A percentile compares a stretch with the other conserved stretches of the same genome.
These are phyloP conservation scores for Oncorhynchus mykiss DNA, from an alignment of 2,113 vertebrate species.

Conservation along the genomic window DNA sequence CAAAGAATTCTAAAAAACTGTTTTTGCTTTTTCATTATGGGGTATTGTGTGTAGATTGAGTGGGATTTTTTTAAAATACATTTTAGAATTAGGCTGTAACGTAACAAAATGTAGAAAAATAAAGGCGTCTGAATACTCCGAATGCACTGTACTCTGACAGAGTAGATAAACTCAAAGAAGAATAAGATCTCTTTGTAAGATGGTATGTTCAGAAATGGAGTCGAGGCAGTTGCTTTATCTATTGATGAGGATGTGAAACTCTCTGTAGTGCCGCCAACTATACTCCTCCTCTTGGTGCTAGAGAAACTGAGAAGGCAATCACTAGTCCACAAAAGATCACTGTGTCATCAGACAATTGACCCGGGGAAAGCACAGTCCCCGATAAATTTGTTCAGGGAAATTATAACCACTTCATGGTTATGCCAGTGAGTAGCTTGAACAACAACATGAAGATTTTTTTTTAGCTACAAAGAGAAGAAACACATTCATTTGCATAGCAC, in stretches of 20 bases:
- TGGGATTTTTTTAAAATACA: no score
- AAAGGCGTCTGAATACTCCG: no score
- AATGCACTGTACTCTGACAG: no score
- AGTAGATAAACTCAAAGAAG: conserved; percentile 27
- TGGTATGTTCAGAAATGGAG: neutral
- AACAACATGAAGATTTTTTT: neutral
- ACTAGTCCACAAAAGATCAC: conserved; percentile 1
- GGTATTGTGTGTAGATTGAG: no score
- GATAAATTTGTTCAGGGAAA: neutral
- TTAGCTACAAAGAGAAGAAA: neutral
- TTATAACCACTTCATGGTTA: neutral
- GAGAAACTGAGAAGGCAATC: no score
- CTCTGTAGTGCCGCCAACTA: neutral
- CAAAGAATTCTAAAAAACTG: no score
- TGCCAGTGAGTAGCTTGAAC: neutral
- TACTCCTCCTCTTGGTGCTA: neutral
- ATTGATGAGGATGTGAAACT: conserved; percentile 44
- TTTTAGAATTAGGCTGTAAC: no score
- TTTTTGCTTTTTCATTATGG: no score
- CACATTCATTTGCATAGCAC: neutral
- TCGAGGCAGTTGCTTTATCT: conserved; percentile 56
- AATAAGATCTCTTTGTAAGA: conserved; percentile 7
- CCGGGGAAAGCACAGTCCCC: neutral
- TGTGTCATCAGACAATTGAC: neutral
- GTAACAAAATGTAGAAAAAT: no score